Conservation (phyloP, 2,888 invertebrate genomes). For the Bembecia ichneumoniformis region DNA sequence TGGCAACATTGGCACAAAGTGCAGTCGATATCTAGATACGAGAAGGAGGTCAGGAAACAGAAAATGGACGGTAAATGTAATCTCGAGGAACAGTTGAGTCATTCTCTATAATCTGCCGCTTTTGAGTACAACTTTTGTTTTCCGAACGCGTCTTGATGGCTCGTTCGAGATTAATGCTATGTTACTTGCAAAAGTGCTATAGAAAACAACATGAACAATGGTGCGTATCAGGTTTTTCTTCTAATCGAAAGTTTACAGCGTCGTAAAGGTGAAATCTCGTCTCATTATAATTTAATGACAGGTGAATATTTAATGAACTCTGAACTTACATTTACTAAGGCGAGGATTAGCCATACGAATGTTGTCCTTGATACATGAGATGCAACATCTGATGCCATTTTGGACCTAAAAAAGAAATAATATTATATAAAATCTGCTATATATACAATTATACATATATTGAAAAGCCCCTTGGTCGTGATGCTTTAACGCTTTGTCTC, state of each 20-base stretch:
- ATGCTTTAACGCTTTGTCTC: too few species aligned
- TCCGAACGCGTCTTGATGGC: neutral
- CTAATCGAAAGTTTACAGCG: neutral
- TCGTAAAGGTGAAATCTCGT: neutral
- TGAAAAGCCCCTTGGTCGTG: too few species aligned
- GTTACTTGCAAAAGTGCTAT: neutral
- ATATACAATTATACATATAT: too few species aligned
- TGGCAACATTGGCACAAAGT: neutral
- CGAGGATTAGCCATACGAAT: conserved; percentile 52
- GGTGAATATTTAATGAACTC: neutral
- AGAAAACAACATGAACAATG: neutral
- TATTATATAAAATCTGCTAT: too few species aligned
- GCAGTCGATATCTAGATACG: neutral
- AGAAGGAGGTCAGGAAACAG: neutral
- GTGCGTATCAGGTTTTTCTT: neutral
- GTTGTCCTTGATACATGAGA: conserved; percentile 55
- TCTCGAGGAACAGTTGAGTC: neutral
- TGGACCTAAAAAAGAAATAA: conserved; percentile 41
- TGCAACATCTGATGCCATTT: conserved; percentile 58
- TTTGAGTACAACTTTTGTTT: neutral
- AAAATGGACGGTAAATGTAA: neutral
- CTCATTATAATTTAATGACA: neutral
- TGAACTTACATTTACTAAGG: conserved; percentile 58
- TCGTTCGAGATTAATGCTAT: neutral
- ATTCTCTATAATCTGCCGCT: neutral